Percentiles rank a stretch among this genome's conserved stretches.
These are phyloP conservation scores for Omphaloscelis lunosa DNA, from an alignment of 2,888 invertebrate genomes.

Conservation along the genomic window DNA sequence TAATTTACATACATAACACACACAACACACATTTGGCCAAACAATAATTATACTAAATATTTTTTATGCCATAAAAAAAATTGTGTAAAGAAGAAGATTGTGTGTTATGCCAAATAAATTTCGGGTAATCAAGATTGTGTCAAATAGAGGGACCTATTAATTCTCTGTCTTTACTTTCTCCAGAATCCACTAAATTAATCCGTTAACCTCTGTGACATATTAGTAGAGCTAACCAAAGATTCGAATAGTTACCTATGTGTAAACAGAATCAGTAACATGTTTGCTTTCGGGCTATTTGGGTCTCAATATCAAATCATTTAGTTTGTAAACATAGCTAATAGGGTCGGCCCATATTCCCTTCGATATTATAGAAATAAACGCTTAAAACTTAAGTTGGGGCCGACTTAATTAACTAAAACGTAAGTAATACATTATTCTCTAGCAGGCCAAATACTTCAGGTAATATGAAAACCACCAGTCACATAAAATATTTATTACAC, in stretches of 20 bases:
- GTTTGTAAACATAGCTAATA: conserved; percentile 51
- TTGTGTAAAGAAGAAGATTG: too few species aligned
- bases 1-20: too few species aligned
- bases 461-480: conserved; percentile 42
- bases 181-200: not conserved
- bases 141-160: too few species aligned
- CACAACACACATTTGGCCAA: too few species aligned
- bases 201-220: conserved; percentile 8
- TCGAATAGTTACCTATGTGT: conserved; percentile 28
- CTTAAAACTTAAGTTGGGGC: conserved; percentile 57
- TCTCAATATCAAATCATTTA: conserved; percentile 54
- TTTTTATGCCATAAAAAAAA: too few species aligned
- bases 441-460: conserved; percentile 37
- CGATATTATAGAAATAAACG: conserved; percentile 52
- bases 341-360: conserved; percentile 44
- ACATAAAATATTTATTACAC: conserved; percentile 40
- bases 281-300: conserved; percentile 48
- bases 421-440: conserved; percentile 44
- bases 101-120: too few species aligned
- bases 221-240: conserved; percentile 40
- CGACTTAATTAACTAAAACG: conserved; percentile 58
- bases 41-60: too few species aligned
- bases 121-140: too few species aligned
- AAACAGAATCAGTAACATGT: conserved; percentile 57
- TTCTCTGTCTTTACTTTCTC: not conserved